A percentile compares a stretch with the other conserved stretches of the same genome.
Evolutionary conservation across 2,113 vertebrate genomes (phyloP).

Genomic region (Boleophthalmus pectinirostris): DNA sequence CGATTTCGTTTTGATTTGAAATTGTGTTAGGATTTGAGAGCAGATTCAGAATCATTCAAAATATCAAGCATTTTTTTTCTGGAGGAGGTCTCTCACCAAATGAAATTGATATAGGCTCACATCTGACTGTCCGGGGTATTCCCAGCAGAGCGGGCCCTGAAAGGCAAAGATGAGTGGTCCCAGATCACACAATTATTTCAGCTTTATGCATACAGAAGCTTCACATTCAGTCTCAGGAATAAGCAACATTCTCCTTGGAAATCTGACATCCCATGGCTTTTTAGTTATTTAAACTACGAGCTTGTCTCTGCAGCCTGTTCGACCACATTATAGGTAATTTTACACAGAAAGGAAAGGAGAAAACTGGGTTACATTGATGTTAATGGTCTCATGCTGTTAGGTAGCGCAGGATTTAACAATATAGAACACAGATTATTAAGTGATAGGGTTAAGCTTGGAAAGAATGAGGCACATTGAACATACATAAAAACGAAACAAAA

Average conservation of each 20-base stretch:
- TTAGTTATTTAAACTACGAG: conserved; percentile 68
- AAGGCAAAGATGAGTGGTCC: conserved; percentile 82
- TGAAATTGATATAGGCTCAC: conserved; percentile 83
- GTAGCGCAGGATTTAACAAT: conserved; percentile 47
- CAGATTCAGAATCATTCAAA: conserved; percentile 59
- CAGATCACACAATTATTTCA: conserved; percentile 81
- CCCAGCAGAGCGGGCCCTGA: conserved; percentile 82
- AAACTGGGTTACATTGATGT: conserved; percentile 42
- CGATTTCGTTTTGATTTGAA: conserved; percentile 14
- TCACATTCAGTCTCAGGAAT: conserved; percentile 59
- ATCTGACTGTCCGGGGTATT: conserved; percentile 81
- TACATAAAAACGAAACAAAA: neutral
- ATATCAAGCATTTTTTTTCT: conserved; percentile 34
- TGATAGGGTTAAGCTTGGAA: neutral
- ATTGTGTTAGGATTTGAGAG: conserved; percentile 15
- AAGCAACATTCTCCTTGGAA: conserved; percentile 62
- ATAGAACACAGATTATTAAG: conserved; percentile 38
- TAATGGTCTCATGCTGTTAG: conserved; percentile 50
- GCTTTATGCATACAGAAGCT: conserved; percentile 51
- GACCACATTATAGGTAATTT: conserved; percentile 58
- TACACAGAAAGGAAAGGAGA: conserved; percentile 51
- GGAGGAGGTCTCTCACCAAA: conserved; percentile 82
- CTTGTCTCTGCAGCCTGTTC: conserved; percentile 59
- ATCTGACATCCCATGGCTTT: conserved; percentile 56
- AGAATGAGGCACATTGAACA: neutral